A percentile compares a stretch with the other conserved stretches of the same genome.
Conservation (phyloP, 2,888 invertebrate genomes). For the Graphium colonna region DNA sequence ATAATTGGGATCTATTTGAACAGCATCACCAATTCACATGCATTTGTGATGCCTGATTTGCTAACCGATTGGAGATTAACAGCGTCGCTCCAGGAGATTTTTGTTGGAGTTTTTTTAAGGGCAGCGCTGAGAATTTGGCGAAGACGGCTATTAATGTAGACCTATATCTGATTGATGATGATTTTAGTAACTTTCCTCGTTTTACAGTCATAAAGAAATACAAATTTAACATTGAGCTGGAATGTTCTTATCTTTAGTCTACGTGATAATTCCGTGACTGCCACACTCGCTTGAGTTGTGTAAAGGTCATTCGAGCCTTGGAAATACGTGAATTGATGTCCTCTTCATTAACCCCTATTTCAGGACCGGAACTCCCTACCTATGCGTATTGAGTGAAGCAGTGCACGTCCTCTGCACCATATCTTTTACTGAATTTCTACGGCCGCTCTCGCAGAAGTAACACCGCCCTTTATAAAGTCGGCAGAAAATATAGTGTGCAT, state of each 20-base stretch:
- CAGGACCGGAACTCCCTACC: background rate
- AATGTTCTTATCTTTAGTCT: background rate
- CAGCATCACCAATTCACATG: background rate
- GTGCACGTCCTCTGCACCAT: too few relatives aligned
- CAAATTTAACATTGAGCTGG: background rate
- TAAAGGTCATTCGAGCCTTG: background rate
- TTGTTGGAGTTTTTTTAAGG: too few relatives aligned
- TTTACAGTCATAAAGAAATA: background rate
- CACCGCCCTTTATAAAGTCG: too few relatives aligned
- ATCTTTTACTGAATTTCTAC: too few relatives aligned
- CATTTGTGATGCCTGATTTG: background rate
- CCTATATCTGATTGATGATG: background rate
- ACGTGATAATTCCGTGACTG: background rate
- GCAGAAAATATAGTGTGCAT: too few relatives aligned
- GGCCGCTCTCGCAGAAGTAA: too few relatives aligned
- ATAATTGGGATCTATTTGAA: background rate
- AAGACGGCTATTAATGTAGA: background rate
- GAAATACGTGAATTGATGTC: background rate
- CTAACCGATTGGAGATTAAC: background rate
- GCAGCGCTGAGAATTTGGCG: background rate
- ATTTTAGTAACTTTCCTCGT: background rate
- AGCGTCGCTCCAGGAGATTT: background rate
- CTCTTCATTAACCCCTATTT: background rate
- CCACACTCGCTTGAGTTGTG: background rate
- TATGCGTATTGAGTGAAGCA: too few relatives aligned